Evolutionary conservation across 2,888 invertebrate species (phyloP).

Genomic region (Suillia variegata): DNA sequence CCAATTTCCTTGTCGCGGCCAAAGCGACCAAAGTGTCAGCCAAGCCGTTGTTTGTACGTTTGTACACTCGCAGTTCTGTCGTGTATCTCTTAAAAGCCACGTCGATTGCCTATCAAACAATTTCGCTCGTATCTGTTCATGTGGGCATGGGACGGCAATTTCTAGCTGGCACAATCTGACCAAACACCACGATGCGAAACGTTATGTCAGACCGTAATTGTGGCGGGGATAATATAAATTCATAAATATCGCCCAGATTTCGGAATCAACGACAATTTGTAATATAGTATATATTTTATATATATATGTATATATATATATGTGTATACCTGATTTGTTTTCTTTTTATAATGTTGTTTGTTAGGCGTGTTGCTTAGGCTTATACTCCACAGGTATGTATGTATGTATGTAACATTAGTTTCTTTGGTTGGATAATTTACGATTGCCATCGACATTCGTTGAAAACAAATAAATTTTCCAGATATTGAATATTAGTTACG

Average conservation of each 20-base stretch:
- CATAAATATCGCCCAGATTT: slow-evolving; percentile 54
- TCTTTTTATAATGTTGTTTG: neutral
- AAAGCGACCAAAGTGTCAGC: neutral
- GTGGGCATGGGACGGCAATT: slow-evolving; percentile 39
- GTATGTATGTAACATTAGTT: neutral
- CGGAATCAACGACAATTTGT: slow-evolving; percentile 38
- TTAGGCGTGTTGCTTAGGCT: neutral
- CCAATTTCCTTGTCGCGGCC: neutral
- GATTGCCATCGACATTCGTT: slow-evolving; percentile 14
- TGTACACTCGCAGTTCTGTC: neutral
- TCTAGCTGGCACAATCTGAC: neutral
- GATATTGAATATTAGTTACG: slow-evolving; percentile 27
- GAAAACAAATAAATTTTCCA: slow-evolving; percentile 35
- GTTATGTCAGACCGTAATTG: slow-evolving; percentile 39
- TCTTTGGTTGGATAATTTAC: slow-evolving; percentile 22
- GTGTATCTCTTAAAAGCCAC: neutral
- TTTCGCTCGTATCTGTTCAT: slow-evolving; percentile 46
- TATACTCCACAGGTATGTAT: neutral
- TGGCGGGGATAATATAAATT: slow-evolving; percentile 49
- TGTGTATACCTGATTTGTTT: too few species aligned
- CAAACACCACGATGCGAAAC: neutral
- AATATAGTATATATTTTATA: too few species aligned
- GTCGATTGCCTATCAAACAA: slow-evolving; percentile 27
- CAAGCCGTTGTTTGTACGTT: too few species aligned
- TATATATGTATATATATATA: too few species aligned